Base-by-base conservation (phyloP, 2,113 vertebrate species). In the Nycticorax nycticorax region DNA sequence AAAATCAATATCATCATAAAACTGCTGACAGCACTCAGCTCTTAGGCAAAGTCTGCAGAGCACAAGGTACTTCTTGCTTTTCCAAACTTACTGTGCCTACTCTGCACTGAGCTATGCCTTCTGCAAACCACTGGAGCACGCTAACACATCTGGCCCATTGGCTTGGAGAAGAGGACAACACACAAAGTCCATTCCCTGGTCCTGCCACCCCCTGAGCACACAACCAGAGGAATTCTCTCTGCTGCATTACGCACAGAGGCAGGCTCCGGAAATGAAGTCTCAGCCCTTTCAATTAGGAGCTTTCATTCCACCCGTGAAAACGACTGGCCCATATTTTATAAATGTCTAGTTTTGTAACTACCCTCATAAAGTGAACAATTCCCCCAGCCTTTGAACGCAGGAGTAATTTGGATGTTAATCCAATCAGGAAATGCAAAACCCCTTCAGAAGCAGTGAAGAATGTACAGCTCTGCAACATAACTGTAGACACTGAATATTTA, bases 1-100 rank as follows among this genome's bases (percentile, higher is more conserved):
- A 95, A 96, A 95, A 95, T 96, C 96, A 95, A 76, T 97, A 93
- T 63, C 22, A 64, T 81, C 80, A 85, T 95, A 95, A 85, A 91
- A 74, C 41, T 82, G 81, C 95, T 91, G 94, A 92, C 89, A 96
- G 94, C 45, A 82, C 60, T 81, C 76, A 66, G 89, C 77, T 89
- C 74, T 92, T 48, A 68, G 21, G 76, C 57, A 89, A 85, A 91
- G 67, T 22, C 57, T 73, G 59, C 47, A 62, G 53, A 83, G 55
- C 67, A 83, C 0, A 2, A 92, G 77, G 39, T 50, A 52, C 28
- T 85, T 27, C 19, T 45, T 67, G 52, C 64, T 76, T 64, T 27
- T 69, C 59, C 47, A 79, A 66, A 94, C 37, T 64, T 67, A n/a
- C 66, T n/a, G 33, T 60, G 69, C 48, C 83, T 85, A 4, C 57